These are phyloP conservation scores for Scylla paramamosain DNA, from an alignment of 1,140 invertebrate species.

Conservation along the genomic window DNA sequence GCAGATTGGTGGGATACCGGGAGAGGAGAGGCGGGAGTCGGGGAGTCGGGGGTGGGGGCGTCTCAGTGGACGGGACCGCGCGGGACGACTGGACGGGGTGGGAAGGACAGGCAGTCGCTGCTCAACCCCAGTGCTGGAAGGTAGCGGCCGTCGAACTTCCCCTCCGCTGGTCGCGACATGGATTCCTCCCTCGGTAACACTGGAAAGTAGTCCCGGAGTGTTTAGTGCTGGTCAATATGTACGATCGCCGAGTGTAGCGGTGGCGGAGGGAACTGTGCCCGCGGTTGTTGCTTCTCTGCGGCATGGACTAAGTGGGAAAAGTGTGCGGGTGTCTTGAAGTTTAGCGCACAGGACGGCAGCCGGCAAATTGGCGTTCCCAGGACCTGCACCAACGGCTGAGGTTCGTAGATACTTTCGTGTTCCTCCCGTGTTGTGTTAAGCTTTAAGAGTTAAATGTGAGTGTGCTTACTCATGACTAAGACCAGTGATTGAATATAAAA, in stretches of 20 bases:
- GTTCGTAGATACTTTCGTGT: neutral
- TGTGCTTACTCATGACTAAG: neutral
- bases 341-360: neutral
- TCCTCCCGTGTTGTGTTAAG: neutral
- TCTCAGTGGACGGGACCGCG: neutral
- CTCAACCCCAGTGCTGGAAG: neutral
- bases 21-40: neutral
- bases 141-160: neutral
- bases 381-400: neutral
- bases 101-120: neutral
- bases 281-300: neutral
- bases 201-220: neutral
- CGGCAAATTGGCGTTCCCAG: neutral
- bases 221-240: neutral
- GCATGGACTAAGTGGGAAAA: neutral
- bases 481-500: neutral
- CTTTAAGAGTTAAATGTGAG: neutral
- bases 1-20: neutral
- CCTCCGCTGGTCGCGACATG: neutral
- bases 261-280: neutral
- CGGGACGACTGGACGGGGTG: neutral
- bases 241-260: neutral
- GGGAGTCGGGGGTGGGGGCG: neutral
- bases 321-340: neutral
- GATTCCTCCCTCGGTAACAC: neutral